Conservation (phyloP, 2,797 vertebrate genomes). For the Psittacula echo region DNA sequence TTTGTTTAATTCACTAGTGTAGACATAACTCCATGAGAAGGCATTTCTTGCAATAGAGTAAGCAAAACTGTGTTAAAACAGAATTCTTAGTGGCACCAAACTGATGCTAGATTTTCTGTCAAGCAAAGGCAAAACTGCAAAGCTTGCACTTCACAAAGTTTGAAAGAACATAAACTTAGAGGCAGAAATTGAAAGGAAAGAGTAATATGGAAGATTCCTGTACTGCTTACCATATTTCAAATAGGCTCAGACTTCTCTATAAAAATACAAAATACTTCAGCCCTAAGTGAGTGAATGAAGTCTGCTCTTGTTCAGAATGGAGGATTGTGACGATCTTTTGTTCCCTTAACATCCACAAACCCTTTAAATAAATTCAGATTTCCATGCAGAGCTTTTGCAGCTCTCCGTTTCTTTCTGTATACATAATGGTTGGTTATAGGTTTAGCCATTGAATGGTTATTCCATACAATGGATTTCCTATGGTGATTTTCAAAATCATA, state of each 20-base stretch:
- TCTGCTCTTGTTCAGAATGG: background rate
- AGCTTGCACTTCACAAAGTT: background rate
- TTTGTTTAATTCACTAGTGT: background rate
- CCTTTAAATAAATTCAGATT: background rate
- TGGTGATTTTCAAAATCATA: background rate
- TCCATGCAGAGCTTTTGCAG: background rate
- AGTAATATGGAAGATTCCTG: background rate
- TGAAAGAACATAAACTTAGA: background rate
- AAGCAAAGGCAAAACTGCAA: background rate
- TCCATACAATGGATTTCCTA: background rate
- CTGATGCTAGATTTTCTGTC: background rate
- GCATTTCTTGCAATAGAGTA: background rate
- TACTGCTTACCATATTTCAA: background rate
- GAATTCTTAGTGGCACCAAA: background rate
- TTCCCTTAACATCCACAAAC: background rate
- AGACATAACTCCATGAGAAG: background rate
- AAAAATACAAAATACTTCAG: conserved; percentile 2
- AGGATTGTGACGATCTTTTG: background rate
- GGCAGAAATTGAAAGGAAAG: background rate
- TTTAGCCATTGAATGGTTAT: background rate
- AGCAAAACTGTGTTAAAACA: background rate
- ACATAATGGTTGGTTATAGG: background rate
- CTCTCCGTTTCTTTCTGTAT: background rate
- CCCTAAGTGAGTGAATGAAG: background rate
- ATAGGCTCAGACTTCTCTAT: background rate